These are phyloP conservation scores for Lagodon rhomboides DNA, from an alignment of 2,797 vertebrate genomes.

Conservation along the genomic window DNA sequence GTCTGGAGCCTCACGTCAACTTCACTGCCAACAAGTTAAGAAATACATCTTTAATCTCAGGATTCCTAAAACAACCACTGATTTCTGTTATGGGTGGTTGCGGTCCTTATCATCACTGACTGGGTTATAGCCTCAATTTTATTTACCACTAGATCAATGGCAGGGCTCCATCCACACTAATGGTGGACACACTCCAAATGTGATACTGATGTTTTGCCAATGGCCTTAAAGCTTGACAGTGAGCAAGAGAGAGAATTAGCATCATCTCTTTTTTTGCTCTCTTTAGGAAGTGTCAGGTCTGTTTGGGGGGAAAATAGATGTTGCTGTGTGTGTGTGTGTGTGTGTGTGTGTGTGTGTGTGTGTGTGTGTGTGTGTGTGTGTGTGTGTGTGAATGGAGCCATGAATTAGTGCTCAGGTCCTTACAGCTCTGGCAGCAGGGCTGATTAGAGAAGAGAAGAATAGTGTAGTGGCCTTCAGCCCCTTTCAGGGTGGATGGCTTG, in stretches of 20 bases:
- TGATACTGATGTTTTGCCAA: constrained; percentile 33
- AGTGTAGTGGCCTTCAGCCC: constrained; percentile 76
- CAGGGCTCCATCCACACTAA: constrained; percentile 35
- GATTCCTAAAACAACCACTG: background rate
- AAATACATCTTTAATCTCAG: background rate
- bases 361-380: constrained; percentile 18
- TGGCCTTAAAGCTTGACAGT: constrained; percentile 24
- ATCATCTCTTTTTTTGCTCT: constrained; percentile 19
- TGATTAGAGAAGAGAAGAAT: constrained; percentile 79
- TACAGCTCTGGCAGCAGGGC: constrained; percentile 49
- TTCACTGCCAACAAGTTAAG: background rate
- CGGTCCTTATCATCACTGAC: constrained; percentile 1
- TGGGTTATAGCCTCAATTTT: constrained; percentile 19
- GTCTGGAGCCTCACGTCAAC: background rate
- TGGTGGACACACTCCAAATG: constrained; percentile 45
- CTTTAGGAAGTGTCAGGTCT: constrained; percentile 25
- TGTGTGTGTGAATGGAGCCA: constrained; percentile 63
- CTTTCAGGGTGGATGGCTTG: constrained; percentile 67
- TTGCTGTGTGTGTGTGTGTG: constrained; percentile 14
- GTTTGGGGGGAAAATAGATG: constrained; percentile 22
- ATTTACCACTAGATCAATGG: constrained; percentile 22
- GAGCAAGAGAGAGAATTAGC: constrained; percentile 19
- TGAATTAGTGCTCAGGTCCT: constrained; percentile 79
- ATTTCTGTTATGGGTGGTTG: background rate
- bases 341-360: constrained; percentile 17